Conservation (phyloP, 2,888 invertebrate genomes). For the Tortrix viridana region DNA sequence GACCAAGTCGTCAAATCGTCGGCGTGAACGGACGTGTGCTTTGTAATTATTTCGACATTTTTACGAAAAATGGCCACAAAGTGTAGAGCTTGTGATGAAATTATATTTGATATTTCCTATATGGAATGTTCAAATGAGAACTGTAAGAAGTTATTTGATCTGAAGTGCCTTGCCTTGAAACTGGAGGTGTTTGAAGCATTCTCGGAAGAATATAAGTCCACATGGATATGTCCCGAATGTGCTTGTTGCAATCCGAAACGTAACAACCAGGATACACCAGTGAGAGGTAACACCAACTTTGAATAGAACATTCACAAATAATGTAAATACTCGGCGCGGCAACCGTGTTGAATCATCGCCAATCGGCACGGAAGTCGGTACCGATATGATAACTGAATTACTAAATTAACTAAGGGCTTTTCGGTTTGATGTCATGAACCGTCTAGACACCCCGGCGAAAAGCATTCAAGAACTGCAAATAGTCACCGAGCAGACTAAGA, state of each 20-base stretch:
- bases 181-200: slow-evolving; percentile 8
- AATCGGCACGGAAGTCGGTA: not conserved
- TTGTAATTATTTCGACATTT: not conserved
- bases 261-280: slow-evolving; percentile 16
- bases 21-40: slow-evolving; percentile 1
- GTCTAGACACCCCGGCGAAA: slow-evolving; percentile 1
- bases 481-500: not conserved
- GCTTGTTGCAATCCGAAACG: slow-evolving; percentile 8
- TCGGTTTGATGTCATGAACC: not conserved
- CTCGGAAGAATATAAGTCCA: slow-evolving; percentile 18
- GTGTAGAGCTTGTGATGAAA: slow-evolving; percentile 19
- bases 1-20: no score
- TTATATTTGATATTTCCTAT: slow-evolving; percentile 14
- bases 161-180: slow-evolving; percentile 16
- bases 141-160: slow-evolving; percentile 15
- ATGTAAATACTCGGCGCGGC: slow-evolving; percentile 11
- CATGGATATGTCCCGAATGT: slow-evolving; percentile 28
- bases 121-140: slow-evolving; percentile 27
- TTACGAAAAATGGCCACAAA: slow-evolving; percentile 10
- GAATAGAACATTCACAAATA: slow-evolving; percentile 5
- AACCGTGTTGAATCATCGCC: not conserved
- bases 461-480: not conserved
- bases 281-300: slow-evolving; percentile 3
- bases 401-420: not conserved
- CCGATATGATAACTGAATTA: slow-evolving; percentile 4